Conservation (phyloP, 2,888 invertebrate species). For the Ypsolopha scabrella region DNA sequence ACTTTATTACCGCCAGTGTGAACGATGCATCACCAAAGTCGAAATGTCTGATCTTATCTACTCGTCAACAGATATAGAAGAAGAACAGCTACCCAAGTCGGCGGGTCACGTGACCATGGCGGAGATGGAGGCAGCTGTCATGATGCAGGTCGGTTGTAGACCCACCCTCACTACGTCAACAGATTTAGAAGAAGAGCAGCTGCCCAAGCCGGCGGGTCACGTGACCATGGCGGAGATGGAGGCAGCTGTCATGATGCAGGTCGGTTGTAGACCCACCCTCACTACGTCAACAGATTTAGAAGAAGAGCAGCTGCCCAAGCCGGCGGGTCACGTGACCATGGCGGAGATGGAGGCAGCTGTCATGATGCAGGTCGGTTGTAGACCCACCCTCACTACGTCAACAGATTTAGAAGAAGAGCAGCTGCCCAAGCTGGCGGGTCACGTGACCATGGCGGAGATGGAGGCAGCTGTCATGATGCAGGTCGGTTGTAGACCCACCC, state of each 20-base stretch:
- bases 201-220: slow-evolving; percentile 59
- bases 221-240: slow-evolving; percentile 82
- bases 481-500: not conserved
- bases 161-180: not conserved
- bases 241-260: slow-evolving; percentile 75
- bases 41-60: no score
- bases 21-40: no score
- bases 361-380: no score
- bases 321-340: not conserved
- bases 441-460: not conserved
- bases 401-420: not conserved
- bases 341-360: no score
- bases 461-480: not conserved
- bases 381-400: not conserved
- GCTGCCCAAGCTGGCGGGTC: no score
- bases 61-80: not conserved
- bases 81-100: not conserved
- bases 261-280: not conserved
- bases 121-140: slow-evolving; percentile 90
- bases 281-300: not conserved
- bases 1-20: no score
- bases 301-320: not conserved
- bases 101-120: slow-evolving; percentile 75
- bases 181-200: not conserved
- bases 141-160: not conserved